Conservation (phyloP, 2,888 invertebrate genomes). For the Catocala fraxini region DNA sequence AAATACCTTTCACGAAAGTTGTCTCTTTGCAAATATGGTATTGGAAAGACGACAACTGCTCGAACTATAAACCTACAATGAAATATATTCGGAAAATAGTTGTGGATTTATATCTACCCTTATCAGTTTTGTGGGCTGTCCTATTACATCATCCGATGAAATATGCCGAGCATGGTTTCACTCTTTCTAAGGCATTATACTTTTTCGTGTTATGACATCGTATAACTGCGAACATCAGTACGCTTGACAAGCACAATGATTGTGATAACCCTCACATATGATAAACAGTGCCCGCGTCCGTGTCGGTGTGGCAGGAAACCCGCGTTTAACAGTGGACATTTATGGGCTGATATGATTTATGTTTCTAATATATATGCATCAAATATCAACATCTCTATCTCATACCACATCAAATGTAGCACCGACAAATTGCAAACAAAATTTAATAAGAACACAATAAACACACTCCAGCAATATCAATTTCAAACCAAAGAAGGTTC, state of each 20-base stretch:
- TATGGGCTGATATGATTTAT: conserved; percentile 22
- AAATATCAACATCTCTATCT: neutral
- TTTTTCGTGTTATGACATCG: neutral
- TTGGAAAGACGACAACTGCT: neutral
- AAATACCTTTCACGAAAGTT: conserved; percentile 1
- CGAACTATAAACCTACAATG: conserved; percentile 8
- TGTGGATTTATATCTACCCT: neutral
- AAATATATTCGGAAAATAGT: conserved; percentile 4
- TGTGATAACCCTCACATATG: conserved; percentile 11
- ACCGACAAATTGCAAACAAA: neutral
- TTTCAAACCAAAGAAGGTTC: conserved; percentile 55
- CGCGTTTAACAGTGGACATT: conserved; percentile 17
- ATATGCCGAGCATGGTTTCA: neutral
- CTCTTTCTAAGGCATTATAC: no score
- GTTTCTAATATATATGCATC: conserved; percentile 14
- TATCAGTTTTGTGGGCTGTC: neutral
- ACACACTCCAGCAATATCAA: conserved; percentile 48
- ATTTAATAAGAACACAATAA: conserved; percentile 11
- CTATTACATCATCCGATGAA: neutral
- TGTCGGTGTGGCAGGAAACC: conserved; percentile 20
- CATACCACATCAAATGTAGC: neutral
- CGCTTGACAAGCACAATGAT: conserved; percentile 15
- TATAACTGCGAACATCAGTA: conserved; percentile 6
- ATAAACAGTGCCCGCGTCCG: conserved; percentile 16
- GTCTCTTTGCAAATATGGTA: conserved; percentile 4